Percentiles rank a stretch among this genome's conserved stretches.
phyloP scores from a whole-genome alignment of 2,888 invertebrate species.

The Drosophila lutescens region DNA sequence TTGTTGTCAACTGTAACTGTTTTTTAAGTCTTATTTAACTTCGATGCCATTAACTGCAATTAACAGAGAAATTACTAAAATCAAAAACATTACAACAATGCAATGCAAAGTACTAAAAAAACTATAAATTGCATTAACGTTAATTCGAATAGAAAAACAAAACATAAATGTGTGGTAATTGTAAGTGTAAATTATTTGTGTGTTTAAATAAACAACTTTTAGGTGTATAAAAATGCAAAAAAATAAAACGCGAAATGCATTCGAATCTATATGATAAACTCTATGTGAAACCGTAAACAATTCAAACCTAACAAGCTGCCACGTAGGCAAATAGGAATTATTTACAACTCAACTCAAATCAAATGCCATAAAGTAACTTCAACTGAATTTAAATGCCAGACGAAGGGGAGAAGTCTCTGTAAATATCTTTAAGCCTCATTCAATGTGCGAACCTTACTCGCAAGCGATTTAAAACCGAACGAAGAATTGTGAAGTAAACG shows the following conservation, averaged over 20 bases:
- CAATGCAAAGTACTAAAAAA: slow-evolving; percentile 29
- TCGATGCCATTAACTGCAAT: slow-evolving; percentile 74
- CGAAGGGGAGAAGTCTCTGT: slow-evolving; percentile 57
- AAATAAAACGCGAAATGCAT: slow-evolving; percentile 56
- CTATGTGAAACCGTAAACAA: slow-evolving; percentile 40
- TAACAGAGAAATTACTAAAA: slow-evolving; percentile 42
- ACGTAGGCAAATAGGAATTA: slow-evolving; percentile 47
- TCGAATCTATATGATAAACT: slow-evolving; percentile 61
- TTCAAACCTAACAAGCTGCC: slow-evolving; percentile 58
- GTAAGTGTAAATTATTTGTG: slow-evolving; percentile 79
- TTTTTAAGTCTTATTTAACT: slow-evolving; percentile 77
- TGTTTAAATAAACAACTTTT: slow-evolving; percentile 75
- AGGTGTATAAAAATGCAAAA: slow-evolving; percentile 59
- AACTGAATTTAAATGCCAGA: slow-evolving; percentile 68
- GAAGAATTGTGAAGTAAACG: slow-evolving; percentile 61
- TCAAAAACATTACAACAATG: slow-evolving; percentile 25
- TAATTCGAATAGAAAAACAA: slow-evolving; percentile 35
- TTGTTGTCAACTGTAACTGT: slow-evolving; percentile 77
- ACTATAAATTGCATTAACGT: slow-evolving; percentile 44
- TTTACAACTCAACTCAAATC: slow-evolving; percentile 46
- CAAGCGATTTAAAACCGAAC: slow-evolving; percentile 51
- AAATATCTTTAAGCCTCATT: slow-evolving; percentile 75
- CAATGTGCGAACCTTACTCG: slow-evolving; percentile 66
- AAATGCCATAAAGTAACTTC: slow-evolving; percentile 79
- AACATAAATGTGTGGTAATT: slow-evolving; percentile 65